Conservation (phyloP, 2,888 invertebrate species). For the Nematopogon swammerdamellus region DNA sequence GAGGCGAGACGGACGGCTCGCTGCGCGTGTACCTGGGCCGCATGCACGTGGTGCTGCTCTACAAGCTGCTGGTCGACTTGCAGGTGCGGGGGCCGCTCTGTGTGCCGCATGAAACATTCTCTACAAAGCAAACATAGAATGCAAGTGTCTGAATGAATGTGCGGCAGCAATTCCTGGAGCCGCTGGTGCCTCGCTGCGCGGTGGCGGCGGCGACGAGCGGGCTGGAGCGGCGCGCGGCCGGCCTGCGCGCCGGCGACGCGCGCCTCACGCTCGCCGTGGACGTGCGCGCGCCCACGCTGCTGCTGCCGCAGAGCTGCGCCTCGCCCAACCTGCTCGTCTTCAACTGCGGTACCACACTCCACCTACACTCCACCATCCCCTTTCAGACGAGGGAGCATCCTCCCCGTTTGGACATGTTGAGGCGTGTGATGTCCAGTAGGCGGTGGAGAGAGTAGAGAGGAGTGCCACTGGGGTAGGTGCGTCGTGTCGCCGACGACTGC, state of each 20-base stretch:
- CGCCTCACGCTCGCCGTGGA: constrained; percentile 62
- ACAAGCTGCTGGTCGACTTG: constrained; percentile 60
- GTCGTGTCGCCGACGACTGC: too few relatives aligned
- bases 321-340: constrained; percentile 73
- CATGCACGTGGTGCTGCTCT: constrained; percentile 67
- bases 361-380: too few relatives aligned
- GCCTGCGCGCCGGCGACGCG: constrained; percentile 39
- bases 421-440: too few relatives aligned
- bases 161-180: constrained; percentile 56
- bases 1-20: constrained; percentile 61
- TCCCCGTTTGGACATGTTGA: too few relatives aligned
- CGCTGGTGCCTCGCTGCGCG: constrained; percentile 38
- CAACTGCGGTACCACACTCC: constrained; percentile 63
- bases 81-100: constrained; percentile 56
- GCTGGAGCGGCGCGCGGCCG: constrained; percentile 28
- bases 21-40: constrained; percentile 67
- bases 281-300: constrained; percentile 67
- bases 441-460: too few relatives aligned
- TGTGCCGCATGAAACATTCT: too few relatives aligned
- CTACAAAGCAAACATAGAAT: too few relatives aligned
- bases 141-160: too few relatives aligned
- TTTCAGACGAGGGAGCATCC: too few relatives aligned
- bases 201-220: constrained; percentile 25
- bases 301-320: constrained; percentile 76
- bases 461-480: too few relatives aligned